Evolutionary conservation across 2,888 invertebrate species (phyloP), one percentile per base, ranked within the genome.

Genomic region (Tetramorium bicarinatum): DNA sequence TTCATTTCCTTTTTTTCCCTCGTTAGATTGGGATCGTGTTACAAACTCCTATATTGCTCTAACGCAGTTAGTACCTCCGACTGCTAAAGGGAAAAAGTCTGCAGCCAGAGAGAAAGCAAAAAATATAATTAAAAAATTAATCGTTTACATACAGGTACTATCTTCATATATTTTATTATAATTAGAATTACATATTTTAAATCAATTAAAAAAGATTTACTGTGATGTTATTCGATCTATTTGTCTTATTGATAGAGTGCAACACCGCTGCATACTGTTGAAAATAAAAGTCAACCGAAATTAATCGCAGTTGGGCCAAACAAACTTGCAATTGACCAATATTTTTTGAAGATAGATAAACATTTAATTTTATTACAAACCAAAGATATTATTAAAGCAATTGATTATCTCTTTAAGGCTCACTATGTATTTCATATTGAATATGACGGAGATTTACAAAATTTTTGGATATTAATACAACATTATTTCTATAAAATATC

Each of bases 231-330:
- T 38, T 38, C 25, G 25, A 25, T 25, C 25, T 25, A 25, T 25
- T 25, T 25, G 25, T 25, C 25, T 25, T 25, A 25, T 25, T 25
- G 25, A 1, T 25, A 66, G 66, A 66, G 8, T 47, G 44, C 15
- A 25, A 66, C 47, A 66, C 47, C 66, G 0, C 21, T 66, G 25
- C 25, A 7, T 66, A 44, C 13, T 15, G 13, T 47, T 47, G 8
- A 49, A 49, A 67, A 49, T 18, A 18, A 25, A 11, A 67, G 0
- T 18, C 67, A 67, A 67, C 49, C 67, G 11, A 29, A 8, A 18
- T 47, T 67, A 15, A 67, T 67, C 3, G 67, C 47, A 25, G 67
- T 67, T 49, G 49, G 49, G 9, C 67, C 67, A 47, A 67, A 67
- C 15, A 67, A 67, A 67, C 8, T 67, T 3, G 67, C 67, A 49